Percentiles rank a stretch among this genome's conserved stretches.
Evolutionary conservation across 2,888 invertebrate species (phyloP).

Genomic region (Syritta pipiens): DNA sequence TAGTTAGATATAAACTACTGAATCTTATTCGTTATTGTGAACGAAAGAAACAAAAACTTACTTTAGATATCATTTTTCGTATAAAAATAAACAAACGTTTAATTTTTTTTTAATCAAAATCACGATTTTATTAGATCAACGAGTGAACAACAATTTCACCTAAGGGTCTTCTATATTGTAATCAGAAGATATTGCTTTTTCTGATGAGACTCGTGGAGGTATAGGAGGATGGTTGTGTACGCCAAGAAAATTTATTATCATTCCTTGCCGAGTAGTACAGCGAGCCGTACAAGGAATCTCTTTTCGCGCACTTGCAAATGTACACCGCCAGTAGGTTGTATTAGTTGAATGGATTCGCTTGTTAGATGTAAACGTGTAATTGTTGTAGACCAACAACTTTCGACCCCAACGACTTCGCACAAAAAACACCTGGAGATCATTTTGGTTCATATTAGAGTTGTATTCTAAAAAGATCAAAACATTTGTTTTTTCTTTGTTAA

Average conservation of each 20-base stretch:
- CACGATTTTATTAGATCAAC: background rate
- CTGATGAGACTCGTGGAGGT: conserved; percentile 43
- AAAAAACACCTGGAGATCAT: conserved; percentile 61
- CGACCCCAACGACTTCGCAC: conserved; percentile 71
- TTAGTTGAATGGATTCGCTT: conserved; percentile 70
- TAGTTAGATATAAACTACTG: background rate
- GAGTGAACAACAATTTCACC: background rate
- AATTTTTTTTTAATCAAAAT: background rate
- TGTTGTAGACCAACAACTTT: conserved; percentile 69
- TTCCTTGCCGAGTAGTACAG: conserved; percentile 70
- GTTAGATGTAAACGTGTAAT: conserved; percentile 70
- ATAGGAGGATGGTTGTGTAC: conserved; percentile 71
- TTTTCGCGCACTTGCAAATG: conserved; percentile 69
- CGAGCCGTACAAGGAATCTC: conserved; percentile 68
- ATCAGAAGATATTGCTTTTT: conserved; percentile 47
- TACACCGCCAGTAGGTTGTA: conserved; percentile 72
- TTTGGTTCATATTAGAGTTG: conserved; percentile 17
- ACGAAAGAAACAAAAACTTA: background rate
- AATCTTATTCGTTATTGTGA: background rate
- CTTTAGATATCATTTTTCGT: background rate
- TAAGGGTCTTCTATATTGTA: conserved; percentile 71
- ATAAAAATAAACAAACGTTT: background rate
- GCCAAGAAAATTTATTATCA: conserved; percentile 69
- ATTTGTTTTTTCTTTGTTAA: conserved; percentile 6
- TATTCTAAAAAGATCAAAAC: conserved; percentile 35